Base-by-base conservation (phyloP, 2,113 vertebrate species). In the Eulacestoma nigropectus region DNA sequence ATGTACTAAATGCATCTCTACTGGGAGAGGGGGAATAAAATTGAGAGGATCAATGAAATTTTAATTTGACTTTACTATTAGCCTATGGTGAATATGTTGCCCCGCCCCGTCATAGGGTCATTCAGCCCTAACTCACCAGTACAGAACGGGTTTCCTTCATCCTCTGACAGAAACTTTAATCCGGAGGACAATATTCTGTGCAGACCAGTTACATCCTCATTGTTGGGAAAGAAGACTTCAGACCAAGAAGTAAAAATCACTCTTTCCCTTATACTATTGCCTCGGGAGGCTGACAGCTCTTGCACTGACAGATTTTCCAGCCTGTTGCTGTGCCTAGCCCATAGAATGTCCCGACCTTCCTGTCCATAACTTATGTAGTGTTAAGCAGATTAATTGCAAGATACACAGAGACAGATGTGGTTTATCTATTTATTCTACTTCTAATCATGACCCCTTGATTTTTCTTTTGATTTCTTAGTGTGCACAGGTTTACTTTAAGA, bases 31-130 rank as follows among this genome's bases (percentile, higher is more conserved):
- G 10, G 4, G 14, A 67, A 56, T 35, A 27, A 74, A 70, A 59
- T 2, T 49, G 22, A 52, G 26, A 82, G 25, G 4, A 21, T 29
- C 12, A 39, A 26, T 30, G 25, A 72, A 63, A 10, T 2, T 25
- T 91, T 16, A 32, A 26, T 84, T 53, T 84, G 14, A 42, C 33
- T 78, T 72, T 55, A 39, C 9, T 42, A 8, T 77, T 23, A 81
- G 5, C 6, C 42, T 49, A 1, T 5, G 4, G 10, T 77, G 7
- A 25, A 35, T 17, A 16, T 14, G 17, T 22, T 49, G 19, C n/a
- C 33, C 53, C 0, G 1, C 2, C 6, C 18, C 21, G 35, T 23
- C 32, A 37, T 14, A 13, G 10, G 18, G 6, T 81, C 18, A 16
- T 81, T 89, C 55, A 81, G 35, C 21, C 29, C 47, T 62, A 23